A percentile compares a stretch with the other conserved stretches of the same genome.
These are phyloP conservation scores for Chloropsis hardwickii DNA, from an alignment of 2,113 vertebrate species.

Conservation along the genomic window DNA sequence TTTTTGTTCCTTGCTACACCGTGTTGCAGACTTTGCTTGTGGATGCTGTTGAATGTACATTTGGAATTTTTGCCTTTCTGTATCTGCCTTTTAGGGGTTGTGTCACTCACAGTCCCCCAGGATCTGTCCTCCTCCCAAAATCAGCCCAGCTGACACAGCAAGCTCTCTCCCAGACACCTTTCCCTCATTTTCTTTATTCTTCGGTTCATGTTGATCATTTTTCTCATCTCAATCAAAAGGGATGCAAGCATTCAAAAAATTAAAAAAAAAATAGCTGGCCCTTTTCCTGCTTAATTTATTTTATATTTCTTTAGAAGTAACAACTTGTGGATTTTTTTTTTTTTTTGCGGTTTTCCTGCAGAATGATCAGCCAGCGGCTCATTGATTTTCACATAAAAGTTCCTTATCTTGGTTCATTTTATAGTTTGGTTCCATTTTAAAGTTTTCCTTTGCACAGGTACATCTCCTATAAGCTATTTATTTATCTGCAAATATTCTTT, in stretches of 20 bases:
- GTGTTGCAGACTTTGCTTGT: fast-evolving
- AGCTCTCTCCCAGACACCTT: not conserved
- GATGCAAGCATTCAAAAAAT: not conserved
- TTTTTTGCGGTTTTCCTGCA: not conserved
- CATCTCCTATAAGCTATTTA: not conserved
- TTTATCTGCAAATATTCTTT: not conserved
- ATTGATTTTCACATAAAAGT: not conserved
- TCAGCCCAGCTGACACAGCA: not conserved
- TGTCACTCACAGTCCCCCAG: fast-evolving
- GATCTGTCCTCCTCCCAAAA: not conserved
- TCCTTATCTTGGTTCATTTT: not conserved
- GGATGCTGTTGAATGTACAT: fast-evolving
- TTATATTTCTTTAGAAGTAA: not conserved
- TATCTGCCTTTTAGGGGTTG: not conserved
- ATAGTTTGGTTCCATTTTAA: not conserved
- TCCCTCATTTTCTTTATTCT: not conserved
- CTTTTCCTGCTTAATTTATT: not conserved
- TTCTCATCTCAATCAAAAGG: not conserved
- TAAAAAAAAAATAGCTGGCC: fast-evolving
- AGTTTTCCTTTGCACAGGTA: not conserved
- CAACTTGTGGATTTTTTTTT: not conserved
- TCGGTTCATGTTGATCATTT: fast-evolving
- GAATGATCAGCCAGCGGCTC: not conserved
- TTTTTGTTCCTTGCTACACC: fast-evolving
- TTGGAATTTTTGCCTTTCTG: not conserved